A percentile compares a stretch with the other conserved stretches of the same genome.
Conservation (phyloP, 1,140 invertebrate genomes). For the Globodera rostochiensis region DNA sequence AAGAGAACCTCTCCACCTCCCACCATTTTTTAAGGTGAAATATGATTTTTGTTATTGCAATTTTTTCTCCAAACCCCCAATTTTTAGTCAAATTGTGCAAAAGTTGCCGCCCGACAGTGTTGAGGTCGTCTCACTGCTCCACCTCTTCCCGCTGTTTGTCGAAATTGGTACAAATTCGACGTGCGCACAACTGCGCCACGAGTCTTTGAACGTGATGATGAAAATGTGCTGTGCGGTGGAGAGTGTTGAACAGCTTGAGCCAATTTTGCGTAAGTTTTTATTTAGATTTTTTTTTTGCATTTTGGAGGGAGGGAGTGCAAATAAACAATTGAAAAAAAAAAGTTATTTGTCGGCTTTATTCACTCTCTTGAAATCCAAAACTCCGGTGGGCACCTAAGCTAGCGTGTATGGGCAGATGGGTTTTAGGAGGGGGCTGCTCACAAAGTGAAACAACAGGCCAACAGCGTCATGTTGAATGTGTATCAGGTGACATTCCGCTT, state of each 20-base stretch:
- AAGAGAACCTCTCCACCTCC: too few species aligned
- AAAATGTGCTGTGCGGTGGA: constrained; percentile 61
- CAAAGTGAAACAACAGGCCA: too few species aligned
- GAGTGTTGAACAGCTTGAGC: constrained; percentile 21
- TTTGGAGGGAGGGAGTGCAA: not conserved
- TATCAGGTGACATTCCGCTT: constrained; percentile 47
- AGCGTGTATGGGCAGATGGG: too few species aligned
- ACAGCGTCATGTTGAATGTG: not conserved
- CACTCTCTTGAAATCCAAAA: too few species aligned
- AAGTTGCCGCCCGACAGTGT: constrained; percentile 42
- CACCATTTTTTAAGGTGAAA: too few species aligned
- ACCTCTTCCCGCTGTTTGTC: constrained; percentile 59
- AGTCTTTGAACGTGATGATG: constrained; percentile 55
- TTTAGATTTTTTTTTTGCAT: constrained; percentile 12
- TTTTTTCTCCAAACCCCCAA: too few species aligned
- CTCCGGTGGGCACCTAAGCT: too few species aligned
- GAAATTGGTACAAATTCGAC: constrained; percentile 58
- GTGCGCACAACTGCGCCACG: constrained; percentile 44
- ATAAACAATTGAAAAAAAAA: too few species aligned
- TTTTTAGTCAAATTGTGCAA: constrained; percentile 60
- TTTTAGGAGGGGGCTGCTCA: too few species aligned
- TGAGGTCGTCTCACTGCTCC: constrained; percentile 19
- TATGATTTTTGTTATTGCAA: too few species aligned
- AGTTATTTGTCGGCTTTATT: too few species aligned
- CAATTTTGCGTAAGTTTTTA: constrained; percentile 28